These are phyloP conservation scores for Laticauda laticaudata DNA, from an alignment of 2,113 vertebrate genomes.

Conservation along the genomic window DNA sequence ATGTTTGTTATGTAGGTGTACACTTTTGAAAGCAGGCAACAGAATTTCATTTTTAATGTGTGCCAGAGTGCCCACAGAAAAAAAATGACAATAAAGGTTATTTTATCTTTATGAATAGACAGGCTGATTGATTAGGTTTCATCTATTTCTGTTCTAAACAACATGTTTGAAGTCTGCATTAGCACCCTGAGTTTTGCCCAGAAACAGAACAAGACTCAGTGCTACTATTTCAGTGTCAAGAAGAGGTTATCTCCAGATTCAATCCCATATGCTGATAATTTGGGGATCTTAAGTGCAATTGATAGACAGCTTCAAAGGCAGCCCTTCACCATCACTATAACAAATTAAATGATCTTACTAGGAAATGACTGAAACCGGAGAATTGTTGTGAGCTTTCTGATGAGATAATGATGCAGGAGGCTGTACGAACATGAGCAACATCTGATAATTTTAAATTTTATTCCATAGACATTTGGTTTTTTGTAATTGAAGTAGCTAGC, in stretches of 20 bases:
- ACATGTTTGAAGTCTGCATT: background rate
- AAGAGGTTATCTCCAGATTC: background rate
- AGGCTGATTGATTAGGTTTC: background rate
- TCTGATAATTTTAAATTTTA: too few species aligned
- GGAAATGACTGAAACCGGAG: background rate
- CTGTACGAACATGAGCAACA: too few species aligned
- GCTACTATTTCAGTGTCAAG: background rate
- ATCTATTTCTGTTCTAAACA: background rate
- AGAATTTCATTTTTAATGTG: too few species aligned
- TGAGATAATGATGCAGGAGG: too few species aligned
- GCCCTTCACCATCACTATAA: background rate
- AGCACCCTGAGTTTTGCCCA: background rate
- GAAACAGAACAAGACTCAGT: background rate
- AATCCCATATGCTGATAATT: background rate
- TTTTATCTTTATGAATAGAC: background rate
- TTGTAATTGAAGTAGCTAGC: too few species aligned
- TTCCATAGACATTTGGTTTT: too few species aligned
- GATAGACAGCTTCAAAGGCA: background rate
- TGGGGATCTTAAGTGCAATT: background rate
- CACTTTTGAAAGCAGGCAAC: too few species aligned
- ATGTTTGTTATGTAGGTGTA: too few species aligned
- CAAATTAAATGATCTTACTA: background rate
- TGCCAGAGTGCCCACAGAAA: too few species aligned
- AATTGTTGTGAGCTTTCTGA: background rate
- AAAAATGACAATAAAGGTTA: too few species aligned